phyloP scores from a whole-genome alignment of 2,888 invertebrate species.

The Tineola bisselliella region DNA sequence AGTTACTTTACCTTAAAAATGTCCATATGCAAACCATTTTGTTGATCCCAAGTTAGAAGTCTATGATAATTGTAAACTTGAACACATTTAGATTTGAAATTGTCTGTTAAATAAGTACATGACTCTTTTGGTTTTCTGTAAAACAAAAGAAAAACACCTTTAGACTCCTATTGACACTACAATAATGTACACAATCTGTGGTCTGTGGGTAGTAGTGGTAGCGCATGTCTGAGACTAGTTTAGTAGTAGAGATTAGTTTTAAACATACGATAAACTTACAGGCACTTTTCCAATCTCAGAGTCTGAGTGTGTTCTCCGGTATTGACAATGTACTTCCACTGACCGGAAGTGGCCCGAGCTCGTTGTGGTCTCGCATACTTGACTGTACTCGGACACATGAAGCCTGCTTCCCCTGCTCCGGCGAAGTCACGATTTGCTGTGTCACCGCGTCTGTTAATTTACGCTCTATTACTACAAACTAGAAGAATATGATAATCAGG shows the following conservation, averaged over 20 bases:
- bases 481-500: no score
- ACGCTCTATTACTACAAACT: no score
- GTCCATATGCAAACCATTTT: conserved; percentile 82
- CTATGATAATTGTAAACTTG: conserved; percentile 88
- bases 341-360: conserved; percentile 80
- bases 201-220: no score
- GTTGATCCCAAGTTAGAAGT: conserved; percentile 82
- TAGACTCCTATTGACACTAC: no score
- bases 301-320: conserved; percentile 88
- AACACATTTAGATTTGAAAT: conserved; percentile 81
- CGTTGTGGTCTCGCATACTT: conserved; percentile 83
- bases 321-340: conserved; percentile 88
- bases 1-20: conserved; percentile 78
- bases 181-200: no score
- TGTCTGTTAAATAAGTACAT: conserved; percentile 82
- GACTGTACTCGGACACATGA: conserved; percentile 82
- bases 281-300: conserved; percentile 81
- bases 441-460: conserved; percentile 67
- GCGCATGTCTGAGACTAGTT: no score
- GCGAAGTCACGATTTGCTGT: conserved; percentile 62
- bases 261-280: conserved; percentile 67
- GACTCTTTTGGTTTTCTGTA: conserved; percentile 76
- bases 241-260: no score
- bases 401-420: conserved; percentile 71
- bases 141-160: no score